Conservation (phyloP, 2,888 invertebrate genomes). For the Tachystola acroxantha region DNA sequence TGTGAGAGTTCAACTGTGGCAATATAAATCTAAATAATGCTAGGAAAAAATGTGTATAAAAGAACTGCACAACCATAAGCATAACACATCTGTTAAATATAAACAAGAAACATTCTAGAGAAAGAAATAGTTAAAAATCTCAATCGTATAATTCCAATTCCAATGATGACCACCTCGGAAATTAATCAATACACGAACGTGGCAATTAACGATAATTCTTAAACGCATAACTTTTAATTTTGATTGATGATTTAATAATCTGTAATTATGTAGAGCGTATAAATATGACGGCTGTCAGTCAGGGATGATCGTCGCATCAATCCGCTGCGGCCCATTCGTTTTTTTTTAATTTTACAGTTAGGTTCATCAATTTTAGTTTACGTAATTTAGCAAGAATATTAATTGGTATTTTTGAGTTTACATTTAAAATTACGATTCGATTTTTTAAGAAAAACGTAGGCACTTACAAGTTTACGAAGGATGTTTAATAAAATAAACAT, state of each 20-base stretch:
- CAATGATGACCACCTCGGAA: background rate
- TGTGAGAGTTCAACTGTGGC: too few species aligned
- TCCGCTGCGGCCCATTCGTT: constrained; percentile 2
- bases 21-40: too few species aligned
- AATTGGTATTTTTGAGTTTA: too few species aligned
- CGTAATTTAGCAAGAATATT: background rate
- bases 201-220: constrained; percentile 36
- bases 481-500: too few species aligned
- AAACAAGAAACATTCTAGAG: too few species aligned
- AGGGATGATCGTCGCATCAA: constrained; percentile 5
- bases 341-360: background rate
- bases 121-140: background rate
- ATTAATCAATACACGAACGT: constrained; percentile 15
- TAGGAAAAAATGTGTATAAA: too few species aligned
- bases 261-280: constrained; percentile 13
- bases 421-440: too few species aligned
- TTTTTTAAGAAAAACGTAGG: too few species aligned
- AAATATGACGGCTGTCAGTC: constrained; percentile 8
- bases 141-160: background rate
- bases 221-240: constrained; percentile 27
- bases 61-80: too few species aligned
- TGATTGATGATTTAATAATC: constrained; percentile 62
- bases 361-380: too few species aligned
- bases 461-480: too few species aligned
- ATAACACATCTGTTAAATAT: too few species aligned